Conservation (phyloP, 2,888 invertebrate species). For the Itoplectis maculator region DNA sequence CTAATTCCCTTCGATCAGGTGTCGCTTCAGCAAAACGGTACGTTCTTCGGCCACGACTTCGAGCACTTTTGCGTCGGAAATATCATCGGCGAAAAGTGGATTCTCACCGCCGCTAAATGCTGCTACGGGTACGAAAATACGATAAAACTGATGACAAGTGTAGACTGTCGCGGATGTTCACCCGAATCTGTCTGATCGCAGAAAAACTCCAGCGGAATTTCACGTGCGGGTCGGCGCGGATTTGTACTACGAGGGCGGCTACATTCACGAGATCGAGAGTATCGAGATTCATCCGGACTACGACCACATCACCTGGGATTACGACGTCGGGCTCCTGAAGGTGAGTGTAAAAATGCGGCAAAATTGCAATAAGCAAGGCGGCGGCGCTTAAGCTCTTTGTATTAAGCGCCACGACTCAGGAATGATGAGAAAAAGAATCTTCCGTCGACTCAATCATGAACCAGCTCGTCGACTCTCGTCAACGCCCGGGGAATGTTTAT, state of each 20-base stretch:
- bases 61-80: constrained; percentile 75
- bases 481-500: constrained; percentile 45
- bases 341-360: constrained; percentile 57
- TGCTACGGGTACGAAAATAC: constrained; percentile 69
- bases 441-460: constrained; percentile 46
- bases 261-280: constrained; percentile 69
- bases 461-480: constrained; percentile 2
- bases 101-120: constrained; percentile 77
- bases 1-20: constrained; percentile 67
- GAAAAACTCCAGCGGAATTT: constrained; percentile 67
- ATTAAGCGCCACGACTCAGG: constrained; percentile 11
- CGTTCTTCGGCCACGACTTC: constrained; percentile 75
- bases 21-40: constrained; percentile 76
- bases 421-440: constrained; percentile 54
- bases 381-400: background rate
- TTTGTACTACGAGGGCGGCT: constrained; percentile 73
- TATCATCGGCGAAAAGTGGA: constrained; percentile 75
- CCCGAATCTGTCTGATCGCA: constrained; percentile 56
- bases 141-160: constrained; percentile 19
- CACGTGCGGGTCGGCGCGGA: constrained; percentile 74
- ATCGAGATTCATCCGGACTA: constrained; percentile 74
- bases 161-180: constrained; percentile 4
- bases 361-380: constrained; percentile 16
- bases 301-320: constrained; percentile 71
- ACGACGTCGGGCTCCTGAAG: constrained; percentile 75